A percentile compares a stretch with the other conserved stretches of the same genome.
Evolutionary conservation across 2,797 vertebrate genomes (phyloP).

Genomic region (Falco cherrug): DNA sequence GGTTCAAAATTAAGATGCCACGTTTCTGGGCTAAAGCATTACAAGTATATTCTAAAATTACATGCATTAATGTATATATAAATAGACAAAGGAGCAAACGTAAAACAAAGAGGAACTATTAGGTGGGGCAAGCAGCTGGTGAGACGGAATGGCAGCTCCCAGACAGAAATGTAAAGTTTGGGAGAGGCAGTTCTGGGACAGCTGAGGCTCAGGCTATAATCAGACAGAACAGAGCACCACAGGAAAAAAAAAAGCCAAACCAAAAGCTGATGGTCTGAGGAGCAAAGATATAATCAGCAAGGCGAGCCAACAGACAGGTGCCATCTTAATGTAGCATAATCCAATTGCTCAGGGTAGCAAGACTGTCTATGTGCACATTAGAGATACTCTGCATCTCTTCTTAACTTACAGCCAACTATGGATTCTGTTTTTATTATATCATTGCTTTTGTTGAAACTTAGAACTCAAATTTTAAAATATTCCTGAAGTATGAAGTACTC

Average conservation of each 20-base stretch:
- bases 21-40: background rate
- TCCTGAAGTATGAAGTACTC: background rate
- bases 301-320: background rate
- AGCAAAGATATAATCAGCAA: background rate
- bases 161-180: background rate
- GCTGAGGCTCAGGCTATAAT: conserved; percentile 15
- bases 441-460: background rate
- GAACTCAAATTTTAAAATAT: background rate
- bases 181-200: background rate
- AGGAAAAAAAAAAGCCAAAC: background rate
- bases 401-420: background rate
- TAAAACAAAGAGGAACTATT: conserved; percentile 8
- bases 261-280: background rate
- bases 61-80: background rate
- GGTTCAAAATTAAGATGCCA: background rate
- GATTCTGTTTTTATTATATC: background rate
- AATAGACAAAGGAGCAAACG: conserved; percentile 20
- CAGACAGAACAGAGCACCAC: background rate
- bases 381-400: background rate
- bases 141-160: background rate
- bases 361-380: background rate
- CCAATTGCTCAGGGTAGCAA: background rate
- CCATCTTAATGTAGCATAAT: background rate
- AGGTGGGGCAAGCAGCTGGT: conserved; percentile 39
- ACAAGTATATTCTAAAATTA: background rate